Evolutionary conservation across 2,113 vertebrate species (phyloP).

Genomic region (Sylvia atricapilla): DNA sequence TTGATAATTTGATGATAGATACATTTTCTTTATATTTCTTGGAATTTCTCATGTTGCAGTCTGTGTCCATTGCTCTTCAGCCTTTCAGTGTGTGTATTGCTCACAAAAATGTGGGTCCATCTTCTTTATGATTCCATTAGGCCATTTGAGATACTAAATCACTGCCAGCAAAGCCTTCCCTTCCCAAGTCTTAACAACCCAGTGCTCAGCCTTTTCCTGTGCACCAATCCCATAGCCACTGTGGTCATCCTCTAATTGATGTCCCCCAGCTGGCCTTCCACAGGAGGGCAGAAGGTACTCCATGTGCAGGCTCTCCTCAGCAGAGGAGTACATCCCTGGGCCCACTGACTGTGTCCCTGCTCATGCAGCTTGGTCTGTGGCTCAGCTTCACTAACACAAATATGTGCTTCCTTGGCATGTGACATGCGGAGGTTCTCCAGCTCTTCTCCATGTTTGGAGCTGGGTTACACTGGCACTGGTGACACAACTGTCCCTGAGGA

Average conservation of each 20-base stretch:
- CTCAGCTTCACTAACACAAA: not conserved
- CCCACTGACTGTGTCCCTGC: not conserved
- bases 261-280: not conserved
- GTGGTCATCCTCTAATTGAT: not conserved
- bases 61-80: not conserved
- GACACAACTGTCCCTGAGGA: not conserved
- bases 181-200: not conserved
- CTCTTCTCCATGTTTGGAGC: not conserved
- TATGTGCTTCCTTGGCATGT: accelerated
- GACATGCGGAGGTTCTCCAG: not conserved
- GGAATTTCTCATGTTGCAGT: not conserved
- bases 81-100: not conserved
- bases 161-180: not conserved
- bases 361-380: accelerated
- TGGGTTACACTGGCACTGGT: not conserved
- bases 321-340: not conserved
- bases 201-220: not conserved
- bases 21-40: not conserved
- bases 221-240: not conserved
- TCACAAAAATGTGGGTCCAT: not conserved
- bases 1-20: not conserved
- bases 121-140: not conserved
- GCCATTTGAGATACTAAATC: not conserved
- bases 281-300: not conserved
- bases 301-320: not conserved